Evolutionary conservation across 2,113 vertebrate genomes (phyloP).

Genomic region (Ailuropoda melanoleuca): DNA sequence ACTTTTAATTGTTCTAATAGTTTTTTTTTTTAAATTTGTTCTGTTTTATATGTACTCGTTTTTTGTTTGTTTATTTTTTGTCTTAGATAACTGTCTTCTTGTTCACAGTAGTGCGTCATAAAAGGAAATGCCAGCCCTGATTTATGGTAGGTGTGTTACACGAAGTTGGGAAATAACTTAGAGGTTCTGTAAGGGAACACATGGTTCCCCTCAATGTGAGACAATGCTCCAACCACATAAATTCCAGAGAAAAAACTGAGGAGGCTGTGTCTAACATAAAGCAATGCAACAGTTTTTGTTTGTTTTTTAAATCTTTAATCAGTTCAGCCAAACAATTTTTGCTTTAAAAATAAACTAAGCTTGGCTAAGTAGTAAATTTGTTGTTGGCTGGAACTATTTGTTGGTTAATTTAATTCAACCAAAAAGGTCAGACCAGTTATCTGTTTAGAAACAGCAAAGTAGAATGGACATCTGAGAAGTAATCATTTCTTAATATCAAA

Average conservation of each 20-base stretch:
- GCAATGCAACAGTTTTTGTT: neutral
- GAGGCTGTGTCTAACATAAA: neutral
- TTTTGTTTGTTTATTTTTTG: neutral
- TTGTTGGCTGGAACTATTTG: neutral
- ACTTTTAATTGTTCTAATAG: conserved; percentile 29
- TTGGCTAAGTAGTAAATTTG: neutral
- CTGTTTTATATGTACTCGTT: neutral
- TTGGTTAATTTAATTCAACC: neutral
- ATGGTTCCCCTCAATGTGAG: neutral
- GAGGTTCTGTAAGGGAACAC: neutral
- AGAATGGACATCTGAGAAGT: neutral
- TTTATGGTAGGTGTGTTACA: neutral
- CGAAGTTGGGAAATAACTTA: conserved; percentile 10
- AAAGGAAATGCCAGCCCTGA: neutral
- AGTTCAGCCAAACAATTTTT: neutral
- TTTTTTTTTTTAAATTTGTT: conserved; percentile 19
- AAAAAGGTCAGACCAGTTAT: neutral
- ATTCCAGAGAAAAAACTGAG: neutral
- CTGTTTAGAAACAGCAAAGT: conserved; percentile 4
- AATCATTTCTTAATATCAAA: neutral
- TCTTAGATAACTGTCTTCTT: neutral
- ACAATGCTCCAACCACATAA: neutral
- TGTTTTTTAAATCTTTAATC: conserved; percentile 10
- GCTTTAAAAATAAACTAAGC: conserved; percentile 12
- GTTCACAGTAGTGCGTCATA: neutral